Evolutionary conservation across 2,113 vertebrate genomes (phyloP), one percentile per base, ranked within the genome.

Genomic region (Vidua chalybeata): DNA sequence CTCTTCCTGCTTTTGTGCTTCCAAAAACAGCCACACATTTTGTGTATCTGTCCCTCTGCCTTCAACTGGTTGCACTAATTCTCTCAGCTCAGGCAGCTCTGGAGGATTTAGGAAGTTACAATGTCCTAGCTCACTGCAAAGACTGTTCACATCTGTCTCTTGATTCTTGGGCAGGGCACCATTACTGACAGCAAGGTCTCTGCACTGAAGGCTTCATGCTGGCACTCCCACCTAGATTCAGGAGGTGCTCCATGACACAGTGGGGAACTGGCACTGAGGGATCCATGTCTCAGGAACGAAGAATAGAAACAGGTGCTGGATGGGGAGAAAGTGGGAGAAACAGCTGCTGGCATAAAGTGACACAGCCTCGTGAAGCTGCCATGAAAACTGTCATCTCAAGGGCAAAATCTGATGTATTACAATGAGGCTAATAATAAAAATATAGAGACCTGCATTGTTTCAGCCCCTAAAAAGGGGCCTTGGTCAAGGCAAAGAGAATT

Each of bases 381-480:
- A 62, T 10, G 39, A n/a, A 67, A 55, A 59, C 71, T 93, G 90
- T 83, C 90, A 95, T 6, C 87, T 73, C 59, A 68, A 93, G 91
- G 94, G 66, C 59, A 96, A 86, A 62, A 93, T 24, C 81, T 87
- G 78, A 89, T 66, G 73, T 71, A 88, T 68, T 88, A 74, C 84
- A 56, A 9, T 59, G 84, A 95, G 87, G 56, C 69, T 45, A 67
- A 91, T 2, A 87, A 96, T 78, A 91, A 94, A 93, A 89, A 93
- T 82, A 96, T 63, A 93, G 95, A 90, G 73, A 51, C 58, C 43
- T 1, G 27, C 37, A 15, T 61, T 69, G 37, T 79, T 85, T 64
- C 58, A 61, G 27, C 17, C 55, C 61, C 77, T 81, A 52, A 78
- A 95, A 91, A 84, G 59, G 51, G 31, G 61, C 26, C 43, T 88